Evolutionary conservation across 2,888 invertebrate species (phyloP).

Genomic region (Apotomis turbidana): DNA sequence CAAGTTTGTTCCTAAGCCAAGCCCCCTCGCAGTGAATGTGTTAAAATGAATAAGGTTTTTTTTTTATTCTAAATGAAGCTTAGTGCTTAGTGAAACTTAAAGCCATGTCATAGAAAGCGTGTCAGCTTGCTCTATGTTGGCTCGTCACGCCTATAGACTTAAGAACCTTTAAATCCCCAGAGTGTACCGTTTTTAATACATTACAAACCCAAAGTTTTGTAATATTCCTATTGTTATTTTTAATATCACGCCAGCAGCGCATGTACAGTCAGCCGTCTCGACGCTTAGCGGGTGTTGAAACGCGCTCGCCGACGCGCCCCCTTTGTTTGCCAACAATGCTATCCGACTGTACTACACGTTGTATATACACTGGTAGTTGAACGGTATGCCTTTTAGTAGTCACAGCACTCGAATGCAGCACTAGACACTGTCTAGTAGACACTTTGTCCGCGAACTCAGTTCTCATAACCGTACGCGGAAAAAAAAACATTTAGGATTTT

Average conservation of each 20-base stretch:
- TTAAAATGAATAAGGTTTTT: no score
- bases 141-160: no score
- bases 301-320: slow-evolving; percentile 47
- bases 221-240: slow-evolving; percentile 23
- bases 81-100: no score
- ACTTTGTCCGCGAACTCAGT: no score
- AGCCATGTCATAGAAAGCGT: no score
- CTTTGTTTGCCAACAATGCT: slow-evolving; percentile 66
- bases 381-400: slow-evolving; percentile 14
- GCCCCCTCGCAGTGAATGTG: no score
- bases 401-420: background rate
- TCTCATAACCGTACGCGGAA: no score
- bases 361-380: slow-evolving; percentile 43
- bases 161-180: background rate
- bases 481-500: background rate
- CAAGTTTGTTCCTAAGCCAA: no score
- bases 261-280: slow-evolving; percentile 35
- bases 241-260: slow-evolving; percentile 22
- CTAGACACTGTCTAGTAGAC: no score
- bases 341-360: slow-evolving; percentile 54
- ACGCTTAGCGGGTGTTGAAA: slow-evolving; percentile 57
- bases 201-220: background rate
- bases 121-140: no score
- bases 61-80: no score
- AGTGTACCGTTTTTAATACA: background rate